phyloP scores from a whole-genome alignment of 2,888 invertebrate genomes.

The Diogma glabrata region DNA sequence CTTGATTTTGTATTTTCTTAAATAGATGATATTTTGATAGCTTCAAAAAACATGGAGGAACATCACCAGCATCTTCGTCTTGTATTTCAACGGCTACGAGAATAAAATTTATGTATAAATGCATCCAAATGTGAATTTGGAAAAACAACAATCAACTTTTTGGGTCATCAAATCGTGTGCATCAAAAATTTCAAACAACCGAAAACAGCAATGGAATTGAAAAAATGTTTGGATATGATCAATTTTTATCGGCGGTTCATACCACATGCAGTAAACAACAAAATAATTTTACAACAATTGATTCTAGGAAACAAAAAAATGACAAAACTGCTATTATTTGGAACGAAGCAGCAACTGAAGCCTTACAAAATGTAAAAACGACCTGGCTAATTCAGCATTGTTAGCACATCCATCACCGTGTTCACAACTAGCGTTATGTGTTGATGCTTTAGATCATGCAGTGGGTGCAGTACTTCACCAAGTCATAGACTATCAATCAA shows the following conservation, averaged over 20 bases:
- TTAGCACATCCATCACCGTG: background rate
- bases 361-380: background rate
- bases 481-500: too few species aligned
- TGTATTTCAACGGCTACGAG: conserved; percentile 9
- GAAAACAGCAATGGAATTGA: conserved; percentile 24
- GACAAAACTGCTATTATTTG: conserved; percentile 10
- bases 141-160: too few species aligned
- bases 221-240: conserved; percentile 26
- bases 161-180: conserved; percentile 24
- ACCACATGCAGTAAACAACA: conserved; percentile 15
- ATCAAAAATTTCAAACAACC: too few species aligned
- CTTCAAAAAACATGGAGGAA: background rate
- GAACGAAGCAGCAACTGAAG: conserved; percentile 11
- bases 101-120: conserved; percentile 21
- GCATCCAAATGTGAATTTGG: conserved; percentile 25
- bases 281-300: conserved; percentile 9
- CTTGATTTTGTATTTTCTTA: conserved; percentile 20
- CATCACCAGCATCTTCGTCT: conserved; percentile 13
- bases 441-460: background rate
- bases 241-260: conserved; percentile 29
- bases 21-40: conserved; percentile 22
- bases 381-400: background rate
- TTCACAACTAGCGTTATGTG: background rate
- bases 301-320: conserved; percentile 13
- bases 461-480: too few species aligned